These are phyloP conservation scores for Orgyia antiqua DNA, from an alignment of 2,888 invertebrate species.

Conservation along the genomic window DNA sequence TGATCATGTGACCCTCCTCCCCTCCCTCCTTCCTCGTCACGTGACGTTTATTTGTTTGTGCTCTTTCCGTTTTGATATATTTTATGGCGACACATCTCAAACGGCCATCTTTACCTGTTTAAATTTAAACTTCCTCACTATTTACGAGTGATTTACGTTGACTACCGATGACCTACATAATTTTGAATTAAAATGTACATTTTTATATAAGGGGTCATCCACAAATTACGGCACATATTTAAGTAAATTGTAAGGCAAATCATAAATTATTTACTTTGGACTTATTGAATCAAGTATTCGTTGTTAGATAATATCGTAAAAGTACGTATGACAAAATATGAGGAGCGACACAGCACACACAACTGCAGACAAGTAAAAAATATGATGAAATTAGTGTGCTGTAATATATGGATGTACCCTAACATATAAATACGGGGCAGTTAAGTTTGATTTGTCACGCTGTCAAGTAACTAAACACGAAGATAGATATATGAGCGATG, in stretches of 20 bases:
- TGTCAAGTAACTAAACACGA: conserved; percentile 10
- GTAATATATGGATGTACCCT: not conserved
- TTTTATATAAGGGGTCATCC: conserved; percentile 5
- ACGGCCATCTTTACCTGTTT: conserved; percentile 6
- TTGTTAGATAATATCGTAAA: too few species aligned
- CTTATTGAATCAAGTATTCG: too few species aligned
- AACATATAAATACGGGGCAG: conserved; percentile 2
- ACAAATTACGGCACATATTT: too few species aligned
- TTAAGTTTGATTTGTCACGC: conserved; percentile 22
- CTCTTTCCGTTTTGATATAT: conserved; percentile 18
- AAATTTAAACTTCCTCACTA: conserved; percentile 13
- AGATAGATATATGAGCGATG: conserved; percentile 9
- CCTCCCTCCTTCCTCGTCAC: too few species aligned
- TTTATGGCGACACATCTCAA: conserved; percentile 13
- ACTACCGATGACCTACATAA: conserved; percentile 22
- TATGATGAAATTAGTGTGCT: not conserved
- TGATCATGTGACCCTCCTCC: conserved; percentile 7
- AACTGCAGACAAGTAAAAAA: not conserved
- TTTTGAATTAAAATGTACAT: conserved; percentile 13
- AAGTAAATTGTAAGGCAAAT: too few species aligned
- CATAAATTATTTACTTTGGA: too few species aligned
- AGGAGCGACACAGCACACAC: too few species aligned
- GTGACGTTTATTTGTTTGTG: conserved; percentile 29
- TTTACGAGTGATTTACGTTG: conserved; percentile 16
- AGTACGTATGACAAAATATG: too few species aligned